These are phyloP conservation scores for Leucoma salicis DNA, from an alignment of 2,888 invertebrate species.

Conservation along the genomic window DNA sequence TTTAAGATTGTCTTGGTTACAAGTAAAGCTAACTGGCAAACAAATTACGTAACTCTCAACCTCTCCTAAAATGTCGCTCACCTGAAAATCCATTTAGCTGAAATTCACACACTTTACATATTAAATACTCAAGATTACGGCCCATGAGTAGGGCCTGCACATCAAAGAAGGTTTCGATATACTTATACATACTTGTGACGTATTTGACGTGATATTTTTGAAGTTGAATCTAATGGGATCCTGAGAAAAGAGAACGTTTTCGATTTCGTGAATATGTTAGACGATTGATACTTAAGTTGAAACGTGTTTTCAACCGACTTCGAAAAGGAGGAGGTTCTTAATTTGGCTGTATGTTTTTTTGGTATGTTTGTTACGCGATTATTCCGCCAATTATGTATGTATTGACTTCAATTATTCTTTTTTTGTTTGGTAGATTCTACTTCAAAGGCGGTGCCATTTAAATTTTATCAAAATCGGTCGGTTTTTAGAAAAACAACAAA, in stretches of 20 bases:
- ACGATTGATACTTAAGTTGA: too few relatives aligned
- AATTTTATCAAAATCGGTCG: too few relatives aligned
- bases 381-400: too few relatives aligned
- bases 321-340: too few relatives aligned
- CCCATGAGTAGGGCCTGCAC: neutral
- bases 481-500: too few relatives aligned
- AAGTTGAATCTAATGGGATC: neutral
- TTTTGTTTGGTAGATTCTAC: too few relatives aligned
- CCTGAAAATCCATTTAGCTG: slow-evolving; percentile 23
- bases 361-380: too few relatives aligned
- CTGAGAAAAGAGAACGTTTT: slow-evolving; percentile 3
- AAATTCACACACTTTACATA: slow-evolving; percentile 30
- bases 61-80: slow-evolving; percentile 3
- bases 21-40: neutral
- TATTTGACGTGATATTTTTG: slow-evolving; percentile 1
- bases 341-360: too few relatives aligned
- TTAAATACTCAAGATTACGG: slow-evolving; percentile 22
- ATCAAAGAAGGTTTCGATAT: slow-evolving; percentile 1
- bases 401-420: too few relatives aligned
- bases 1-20: too few relatives aligned
- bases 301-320: too few relatives aligned
- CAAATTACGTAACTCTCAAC: neutral
- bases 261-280: slow-evolving; percentile 16
- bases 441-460: too few relatives aligned
- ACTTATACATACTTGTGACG: neutral